Evolutionary conservation across 2,797 vertebrate genomes (phyloP).

Genomic region (Euphonia xanthogaster): DNA sequence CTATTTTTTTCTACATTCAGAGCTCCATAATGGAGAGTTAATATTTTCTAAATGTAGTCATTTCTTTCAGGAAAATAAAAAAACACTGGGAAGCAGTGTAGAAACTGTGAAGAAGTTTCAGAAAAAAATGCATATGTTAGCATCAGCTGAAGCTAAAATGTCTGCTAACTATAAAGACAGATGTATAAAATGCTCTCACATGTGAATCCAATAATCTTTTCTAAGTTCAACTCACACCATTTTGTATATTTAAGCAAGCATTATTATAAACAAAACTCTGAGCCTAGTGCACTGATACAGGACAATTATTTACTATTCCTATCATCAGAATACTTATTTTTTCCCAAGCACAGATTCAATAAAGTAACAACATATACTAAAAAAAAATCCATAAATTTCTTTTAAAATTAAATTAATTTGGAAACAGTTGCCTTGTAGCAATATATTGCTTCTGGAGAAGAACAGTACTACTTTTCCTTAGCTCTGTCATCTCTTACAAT

Average conservation of each 20-base stretch:
- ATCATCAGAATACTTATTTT: background rate
- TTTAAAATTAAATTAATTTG: background rate
- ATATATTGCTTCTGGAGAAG: background rate
- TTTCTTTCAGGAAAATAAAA: background rate
- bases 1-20: background rate
- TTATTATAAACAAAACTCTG: background rate
- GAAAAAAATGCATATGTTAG: background rate
- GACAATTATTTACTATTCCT: background rate
- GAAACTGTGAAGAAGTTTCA: background rate
- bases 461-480: constrained; percentile 16
- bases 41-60: background rate
- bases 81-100: background rate
- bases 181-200: background rate
- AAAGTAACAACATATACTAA: background rate
- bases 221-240: background rate
- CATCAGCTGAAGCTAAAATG: background rate
- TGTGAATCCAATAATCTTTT: background rate
- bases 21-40: background rate
- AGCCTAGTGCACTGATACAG: background rate
- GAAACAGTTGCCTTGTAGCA: background rate
- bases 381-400: background rate
- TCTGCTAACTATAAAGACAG: background rate
- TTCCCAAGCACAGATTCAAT: background rate
- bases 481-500: constrained; percentile 40
- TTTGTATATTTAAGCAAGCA: background rate